Evolutionary conservation across 2,888 invertebrate species (phyloP).

Genomic region (Tipula helvola): DNA sequence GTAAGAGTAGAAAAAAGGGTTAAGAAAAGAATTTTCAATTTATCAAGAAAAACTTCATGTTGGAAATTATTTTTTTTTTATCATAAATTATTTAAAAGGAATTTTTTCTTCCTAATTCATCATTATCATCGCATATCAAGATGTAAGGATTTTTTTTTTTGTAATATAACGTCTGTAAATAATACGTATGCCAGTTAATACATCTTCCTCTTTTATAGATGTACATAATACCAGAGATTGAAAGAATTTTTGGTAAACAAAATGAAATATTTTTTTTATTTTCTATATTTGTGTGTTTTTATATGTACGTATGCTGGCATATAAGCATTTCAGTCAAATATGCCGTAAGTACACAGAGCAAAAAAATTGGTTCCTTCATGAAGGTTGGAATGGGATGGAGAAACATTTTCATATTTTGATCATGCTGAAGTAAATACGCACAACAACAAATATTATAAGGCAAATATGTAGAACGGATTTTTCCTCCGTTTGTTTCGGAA

Average conservation of each 20-base stretch:
- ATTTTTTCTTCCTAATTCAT: background rate
- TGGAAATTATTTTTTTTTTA: background rate
- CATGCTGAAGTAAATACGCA: background rate
- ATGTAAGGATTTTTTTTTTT: background rate
- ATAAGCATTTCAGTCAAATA: background rate
- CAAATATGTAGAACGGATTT: background rate
- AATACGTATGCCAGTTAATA: background rate
- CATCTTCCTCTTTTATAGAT: background rate
- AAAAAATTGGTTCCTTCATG: background rate
- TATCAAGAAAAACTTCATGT: background rate
- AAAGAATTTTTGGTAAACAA: background rate
- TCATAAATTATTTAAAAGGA: background rate
- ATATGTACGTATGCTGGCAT: background rate
- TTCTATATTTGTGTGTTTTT: background rate
- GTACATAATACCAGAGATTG: background rate
- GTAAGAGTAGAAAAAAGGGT: background rate
- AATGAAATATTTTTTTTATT: background rate
- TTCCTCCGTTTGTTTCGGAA: background rate
- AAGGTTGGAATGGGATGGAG: background rate
- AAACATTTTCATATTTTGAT: background rate
- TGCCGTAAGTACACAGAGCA: background rate
- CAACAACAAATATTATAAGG: background rate
- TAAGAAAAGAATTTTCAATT: background rate
- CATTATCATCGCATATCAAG: conserved; percentile 4
- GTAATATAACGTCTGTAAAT: background rate